Conservation (phyloP, 2,113 vertebrate genomes). For the Aegotheles bennettii region DNA sequence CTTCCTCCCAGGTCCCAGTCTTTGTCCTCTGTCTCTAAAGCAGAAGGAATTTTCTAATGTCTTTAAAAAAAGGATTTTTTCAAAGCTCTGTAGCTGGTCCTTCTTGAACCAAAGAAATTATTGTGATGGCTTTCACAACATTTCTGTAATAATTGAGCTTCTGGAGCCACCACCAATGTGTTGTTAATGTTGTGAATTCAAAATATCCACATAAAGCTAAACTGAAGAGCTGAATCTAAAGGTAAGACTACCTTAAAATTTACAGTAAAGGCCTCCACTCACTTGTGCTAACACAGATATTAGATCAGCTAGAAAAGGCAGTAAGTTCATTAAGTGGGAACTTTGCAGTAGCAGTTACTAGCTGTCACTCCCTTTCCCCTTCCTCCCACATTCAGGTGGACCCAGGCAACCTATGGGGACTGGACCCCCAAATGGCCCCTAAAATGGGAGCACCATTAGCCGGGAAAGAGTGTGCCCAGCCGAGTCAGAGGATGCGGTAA, state of each 20-base stretch:
- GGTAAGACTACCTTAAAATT: not conserved
- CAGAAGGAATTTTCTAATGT: not conserved
- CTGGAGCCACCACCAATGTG: not conserved
- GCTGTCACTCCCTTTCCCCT: not conserved
- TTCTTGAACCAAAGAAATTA: not conserved
- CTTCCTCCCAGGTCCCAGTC: not conserved
- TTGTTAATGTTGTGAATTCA: not conserved
- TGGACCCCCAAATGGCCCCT: not conserved
- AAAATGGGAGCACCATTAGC: not conserved
- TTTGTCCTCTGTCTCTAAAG: not conserved
- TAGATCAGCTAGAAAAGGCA: not conserved
- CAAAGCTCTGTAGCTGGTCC: not conserved
- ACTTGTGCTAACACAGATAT: not conserved
- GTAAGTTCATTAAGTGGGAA: not conserved
- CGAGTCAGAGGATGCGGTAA: not conserved
- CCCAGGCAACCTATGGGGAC: not conserved
- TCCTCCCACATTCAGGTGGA: not conserved
- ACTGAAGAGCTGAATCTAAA: not conserved
- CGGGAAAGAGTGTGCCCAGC: not conserved
- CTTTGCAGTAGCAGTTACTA: not conserved
- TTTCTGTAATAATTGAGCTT: not conserved
- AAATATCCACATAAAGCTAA: not conserved
- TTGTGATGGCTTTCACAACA: not conserved
- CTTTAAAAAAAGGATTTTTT: not conserved
- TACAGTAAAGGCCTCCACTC: not conserved